Base-by-base conservation (phyloP, 1,140 invertebrate genomes). In the Trachymyrmex cornetzi region DNA sequence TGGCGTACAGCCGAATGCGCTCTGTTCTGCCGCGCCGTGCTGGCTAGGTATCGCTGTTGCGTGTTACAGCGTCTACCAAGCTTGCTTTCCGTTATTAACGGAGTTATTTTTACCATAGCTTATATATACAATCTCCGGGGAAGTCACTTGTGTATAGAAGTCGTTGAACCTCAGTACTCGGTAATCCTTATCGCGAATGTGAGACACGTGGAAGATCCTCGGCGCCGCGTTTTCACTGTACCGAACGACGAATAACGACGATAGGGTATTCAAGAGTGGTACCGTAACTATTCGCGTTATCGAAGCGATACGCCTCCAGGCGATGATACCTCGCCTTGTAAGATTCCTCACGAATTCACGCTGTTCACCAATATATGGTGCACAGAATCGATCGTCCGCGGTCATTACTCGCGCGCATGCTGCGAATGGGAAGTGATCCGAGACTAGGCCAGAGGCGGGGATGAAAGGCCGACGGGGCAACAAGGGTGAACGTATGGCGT, bases 341-440 rank as follows among this genome's bases (percentile, higher is more conserved):
- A 82, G 80, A 74, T 75, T 61, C 44, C 71, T 77, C 61, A 50
- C 66, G 69, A 63, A 59, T 69, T 55, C 77, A 30, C n/a, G 48
- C 34, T 84, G 86, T 71, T 88, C 74, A 57, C 61, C 77, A 27
- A 48, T 85, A 64, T 79, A 74, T 69, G 81, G 77, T 59, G 74
- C 59, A 67, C 24, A 59, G 53, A 88, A 86, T 86, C 80, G 88
- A 69, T 84, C 71, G 72, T 87, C 79, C 53, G 72, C 66, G 64
- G 87, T 86, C 64, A 71, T 80, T 88, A 88, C 44, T 69, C 88
- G 84, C 74, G 87, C 67, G 71, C 84, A 77, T 71, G 69, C 24
- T 30, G 66, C 81, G 82, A 82, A 87, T 75, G 30, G 71, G 38
- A n/a, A 84, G 67, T 34, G 88, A 66, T 57, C 22, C 24, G 38